Evolutionary conservation across 1,140 invertebrate genomes (phyloP).

Genomic region (Drosophila insularis): DNA sequence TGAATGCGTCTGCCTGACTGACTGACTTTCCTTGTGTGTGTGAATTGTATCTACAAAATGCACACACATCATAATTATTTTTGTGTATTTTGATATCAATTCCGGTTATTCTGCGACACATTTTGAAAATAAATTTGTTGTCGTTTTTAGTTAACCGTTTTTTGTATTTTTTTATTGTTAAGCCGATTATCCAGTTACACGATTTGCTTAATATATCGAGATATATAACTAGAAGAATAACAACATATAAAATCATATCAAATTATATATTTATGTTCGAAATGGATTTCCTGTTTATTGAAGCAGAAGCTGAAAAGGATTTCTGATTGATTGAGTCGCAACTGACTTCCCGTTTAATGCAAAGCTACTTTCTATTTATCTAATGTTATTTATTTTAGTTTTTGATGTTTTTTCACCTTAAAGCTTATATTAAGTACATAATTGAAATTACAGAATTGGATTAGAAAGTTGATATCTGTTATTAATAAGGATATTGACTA

Average conservation of each 20-base stretch:
- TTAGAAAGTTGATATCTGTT: too few species aligned
- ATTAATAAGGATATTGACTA: too few species aligned
- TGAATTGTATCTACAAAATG: neutral
- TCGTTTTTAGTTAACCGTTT: neutral
- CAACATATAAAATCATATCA: neutral
- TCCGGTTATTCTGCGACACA: conserved; percentile 9
- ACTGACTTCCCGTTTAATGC: too few species aligned
- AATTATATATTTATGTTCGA: neutral
- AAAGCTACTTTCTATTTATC: too few species aligned
- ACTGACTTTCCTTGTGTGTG: neutral
- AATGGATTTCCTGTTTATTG: neutral
- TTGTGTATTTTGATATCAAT: conserved; percentile 1
- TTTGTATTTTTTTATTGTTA: neutral
- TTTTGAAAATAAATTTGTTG: neutral
- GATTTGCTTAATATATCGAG: neutral
- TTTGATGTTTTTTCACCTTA: too few species aligned
- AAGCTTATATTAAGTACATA: too few species aligned
- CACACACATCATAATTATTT: conserved; percentile 4
- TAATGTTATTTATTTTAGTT: too few species aligned
- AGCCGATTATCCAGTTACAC: conserved; percentile 9
- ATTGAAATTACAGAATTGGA: too few species aligned
- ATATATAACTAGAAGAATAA: neutral
- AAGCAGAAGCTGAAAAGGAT: neutral
- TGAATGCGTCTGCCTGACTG: conserved; percentile 17
- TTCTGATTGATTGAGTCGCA: conserved; percentile 4